A percentile compares a stretch with the other conserved stretches of the same genome.
phyloP scores from a whole-genome alignment of 2,797 vertebrate species.

The Melanotaenia maccullochi region DNA sequence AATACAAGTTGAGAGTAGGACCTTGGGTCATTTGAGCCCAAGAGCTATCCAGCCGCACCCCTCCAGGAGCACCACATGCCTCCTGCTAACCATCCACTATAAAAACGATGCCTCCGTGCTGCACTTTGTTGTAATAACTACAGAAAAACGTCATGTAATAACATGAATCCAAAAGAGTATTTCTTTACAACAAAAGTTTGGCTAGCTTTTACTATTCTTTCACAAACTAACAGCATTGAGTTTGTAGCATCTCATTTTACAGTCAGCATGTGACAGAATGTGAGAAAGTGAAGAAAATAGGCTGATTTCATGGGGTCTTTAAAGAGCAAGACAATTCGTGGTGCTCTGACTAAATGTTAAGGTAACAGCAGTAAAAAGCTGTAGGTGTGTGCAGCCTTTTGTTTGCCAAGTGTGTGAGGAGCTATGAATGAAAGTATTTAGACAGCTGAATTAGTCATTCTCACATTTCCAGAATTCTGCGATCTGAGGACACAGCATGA shows the following conservation, averaged over 20 bases:
- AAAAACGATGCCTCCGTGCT: no score
- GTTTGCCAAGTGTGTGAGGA: conserved; percentile 2
- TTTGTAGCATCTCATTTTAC: conserved; percentile 27
- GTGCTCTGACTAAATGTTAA: conserved; percentile 1
- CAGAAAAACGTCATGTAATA: not conserved
- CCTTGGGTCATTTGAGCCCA: no score
- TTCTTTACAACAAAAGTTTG: not conserved
- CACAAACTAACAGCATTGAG: not conserved
- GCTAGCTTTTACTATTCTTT: not conserved
- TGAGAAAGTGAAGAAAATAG: conserved; percentile 11
- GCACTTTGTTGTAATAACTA: not conserved
- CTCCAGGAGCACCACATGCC: no score
- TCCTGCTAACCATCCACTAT: no score
- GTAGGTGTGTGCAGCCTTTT: conserved; percentile 6
- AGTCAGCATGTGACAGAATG: conserved; percentile 11
- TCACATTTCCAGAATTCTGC: conserved; percentile 24
- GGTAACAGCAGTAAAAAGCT: conserved; percentile 22
- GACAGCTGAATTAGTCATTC: conserved; percentile 27
- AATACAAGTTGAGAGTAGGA: no score
- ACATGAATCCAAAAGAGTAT: conserved; percentile 1
- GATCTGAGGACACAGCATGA: conserved; percentile 15
- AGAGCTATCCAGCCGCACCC: no score
- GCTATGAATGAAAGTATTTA: conserved; percentile 26
- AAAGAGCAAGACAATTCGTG: conserved; percentile 24
- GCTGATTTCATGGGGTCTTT: conserved; percentile 14